phyloP scores from a whole-genome alignment of 92 coral and sea anemone species.

The Umimayanthus chanpuru region DNA sequence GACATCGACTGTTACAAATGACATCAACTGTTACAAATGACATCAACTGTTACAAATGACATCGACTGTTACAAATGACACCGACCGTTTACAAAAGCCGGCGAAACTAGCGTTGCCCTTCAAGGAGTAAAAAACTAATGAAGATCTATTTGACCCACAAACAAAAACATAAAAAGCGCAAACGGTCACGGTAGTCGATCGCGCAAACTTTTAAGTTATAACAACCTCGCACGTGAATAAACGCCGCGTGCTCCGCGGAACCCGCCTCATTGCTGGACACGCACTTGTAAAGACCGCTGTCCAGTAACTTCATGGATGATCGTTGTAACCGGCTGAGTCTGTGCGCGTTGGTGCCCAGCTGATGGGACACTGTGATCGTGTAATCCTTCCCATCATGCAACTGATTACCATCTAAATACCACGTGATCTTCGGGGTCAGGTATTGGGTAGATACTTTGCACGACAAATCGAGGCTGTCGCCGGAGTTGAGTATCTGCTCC shows the following conservation, averaged over 20 bases:
- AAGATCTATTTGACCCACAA: too few species aligned
- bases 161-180: too few species aligned
- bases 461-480: constrained; percentile 59
- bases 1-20: too few species aligned
- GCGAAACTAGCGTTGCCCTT: too few species aligned
- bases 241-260: constrained; percentile 69
- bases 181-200: too few species aligned
- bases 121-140: too few species aligned
- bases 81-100: too few species aligned
- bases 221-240: constrained; percentile 79
- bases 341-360: constrained; percentile 6
- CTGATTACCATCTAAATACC: constrained; percentile 77
- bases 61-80: too few species aligned
- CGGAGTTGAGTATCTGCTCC: constrained; percentile 56
- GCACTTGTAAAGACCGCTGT: constrained; percentile 87
- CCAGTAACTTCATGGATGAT: constrained; percentile 63
- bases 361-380: constrained; percentile 42
- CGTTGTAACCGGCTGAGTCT: constrained; percentile 59
- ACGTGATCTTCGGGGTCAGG: constrained; percentile 61
- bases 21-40: too few species aligned
- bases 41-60: too few species aligned
- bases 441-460: constrained; percentile 68
- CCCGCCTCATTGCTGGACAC: constrained; percentile 82
- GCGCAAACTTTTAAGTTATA: not conserved
- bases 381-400: constrained; percentile 58